A percentile compares a stretch with the other conserved stretches of the same genome.
phyloP scores from a whole-genome alignment of 2,888 invertebrate species.

The Amphipyra berbera region DNA sequence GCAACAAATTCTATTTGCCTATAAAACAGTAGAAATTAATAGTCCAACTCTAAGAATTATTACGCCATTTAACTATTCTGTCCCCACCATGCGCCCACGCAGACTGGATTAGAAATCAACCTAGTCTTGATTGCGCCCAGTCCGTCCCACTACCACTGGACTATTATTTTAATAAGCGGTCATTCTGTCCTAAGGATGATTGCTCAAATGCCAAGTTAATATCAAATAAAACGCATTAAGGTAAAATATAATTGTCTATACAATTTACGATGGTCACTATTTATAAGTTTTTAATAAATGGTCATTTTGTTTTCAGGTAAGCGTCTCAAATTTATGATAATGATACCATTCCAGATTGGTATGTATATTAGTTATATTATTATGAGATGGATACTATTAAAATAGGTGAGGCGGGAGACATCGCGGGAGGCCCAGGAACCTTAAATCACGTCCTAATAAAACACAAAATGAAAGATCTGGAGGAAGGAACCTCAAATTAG shows the following conservation, averaged over 20 bases:
- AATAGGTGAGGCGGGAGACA: slow-evolving; percentile 40
- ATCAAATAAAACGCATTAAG: slow-evolving; percentile 40
- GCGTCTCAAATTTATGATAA: slow-evolving; percentile 56
- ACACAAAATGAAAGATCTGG: slow-evolving; percentile 16
- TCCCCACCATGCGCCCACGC: slow-evolving; percentile 42
- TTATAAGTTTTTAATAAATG: slow-evolving; percentile 58
- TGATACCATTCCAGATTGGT: slow-evolving; percentile 58
- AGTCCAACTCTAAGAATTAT: slow-evolving; percentile 34
- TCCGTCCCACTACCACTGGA: slow-evolving; percentile 56
- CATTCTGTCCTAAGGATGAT: slow-evolving; percentile 81
- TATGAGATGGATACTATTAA: slow-evolving; percentile 34
- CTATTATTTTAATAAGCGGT: slow-evolving; percentile 83
- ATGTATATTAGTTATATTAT: slow-evolving; percentile 46
- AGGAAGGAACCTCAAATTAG: slow-evolving; percentile 35
- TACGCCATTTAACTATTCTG: slow-evolving; percentile 44
- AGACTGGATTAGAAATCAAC: slow-evolving; percentile 74
- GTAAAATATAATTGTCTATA: slow-evolving; percentile 40
- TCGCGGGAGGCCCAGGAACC: slow-evolving; percentile 41
- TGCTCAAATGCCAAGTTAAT: slow-evolving; percentile 58
- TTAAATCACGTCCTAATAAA: slow-evolving; percentile 8
- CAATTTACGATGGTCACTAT: slow-evolving; percentile 52
- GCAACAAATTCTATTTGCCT: slow-evolving; percentile 32
- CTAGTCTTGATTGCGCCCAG: slow-evolving; percentile 66
- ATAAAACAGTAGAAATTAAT: slow-evolving; percentile 43
- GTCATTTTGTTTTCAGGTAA: slow-evolving; percentile 73